Percentiles rank a stretch among this genome's conserved stretches.
Evolutionary conservation across 2,113 vertebrate genomes (phyloP).

Genomic region (Saguinus imperator): DNA sequence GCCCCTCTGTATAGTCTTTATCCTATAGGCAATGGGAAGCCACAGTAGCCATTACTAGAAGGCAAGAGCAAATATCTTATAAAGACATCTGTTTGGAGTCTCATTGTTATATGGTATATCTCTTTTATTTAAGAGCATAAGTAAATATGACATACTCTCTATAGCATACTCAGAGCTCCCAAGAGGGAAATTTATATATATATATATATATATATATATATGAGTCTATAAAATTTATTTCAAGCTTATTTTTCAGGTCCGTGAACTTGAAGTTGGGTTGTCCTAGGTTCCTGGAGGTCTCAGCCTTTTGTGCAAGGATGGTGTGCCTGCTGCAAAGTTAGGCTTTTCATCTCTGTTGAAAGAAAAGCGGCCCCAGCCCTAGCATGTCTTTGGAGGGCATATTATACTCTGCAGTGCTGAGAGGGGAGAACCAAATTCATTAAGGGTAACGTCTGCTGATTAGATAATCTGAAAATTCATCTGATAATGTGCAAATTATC

Average conservation of each 20-base stretch:
- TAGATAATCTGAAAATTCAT: constrained; percentile 76
- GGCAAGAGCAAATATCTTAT: background rate
- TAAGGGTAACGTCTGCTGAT: constrained; percentile 70
- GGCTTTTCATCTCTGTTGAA: background rate
- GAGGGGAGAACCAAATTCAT: constrained; percentile 53
- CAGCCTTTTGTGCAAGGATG: background rate
- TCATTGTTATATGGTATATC: background rate
- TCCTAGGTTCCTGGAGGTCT: background rate
- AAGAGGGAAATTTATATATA: background rate
- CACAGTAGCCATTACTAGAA: background rate
- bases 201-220: background rate
- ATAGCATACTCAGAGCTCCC: background rate
- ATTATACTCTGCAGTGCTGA: background rate
- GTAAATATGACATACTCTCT: background rate
- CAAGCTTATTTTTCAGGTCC: background rate
- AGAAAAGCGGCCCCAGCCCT: background rate
- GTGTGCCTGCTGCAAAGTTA: background rate
- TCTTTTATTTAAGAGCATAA: constrained; percentile 25
- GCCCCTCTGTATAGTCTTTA: background rate
- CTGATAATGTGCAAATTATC: constrained; percentile 75
- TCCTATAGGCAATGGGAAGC: background rate
- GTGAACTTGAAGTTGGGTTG: background rate
- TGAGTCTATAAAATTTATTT: constrained; percentile 25
- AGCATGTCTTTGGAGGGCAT: constrained; percentile 29
- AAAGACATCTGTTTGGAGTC: background rate